Percentiles rank a stretch among this genome's conserved stretches.
Evolutionary conservation across 2,797 vertebrate species (phyloP).

Genomic region (Cichlasoma orientale): DNA sequence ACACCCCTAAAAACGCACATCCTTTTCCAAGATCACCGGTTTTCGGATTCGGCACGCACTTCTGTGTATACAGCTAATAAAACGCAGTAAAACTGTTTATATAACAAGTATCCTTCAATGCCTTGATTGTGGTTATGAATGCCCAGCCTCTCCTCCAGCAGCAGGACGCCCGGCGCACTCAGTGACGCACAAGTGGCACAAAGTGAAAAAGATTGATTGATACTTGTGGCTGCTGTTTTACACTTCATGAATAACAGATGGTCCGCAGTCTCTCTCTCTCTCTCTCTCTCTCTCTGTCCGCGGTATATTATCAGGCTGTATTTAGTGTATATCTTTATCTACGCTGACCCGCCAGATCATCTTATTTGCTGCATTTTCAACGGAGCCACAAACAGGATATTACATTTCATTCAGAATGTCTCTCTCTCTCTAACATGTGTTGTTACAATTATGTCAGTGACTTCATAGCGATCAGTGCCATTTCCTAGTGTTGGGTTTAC

Average conservation of each 20-base stretch:
- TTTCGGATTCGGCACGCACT: neutral
- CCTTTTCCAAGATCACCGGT: neutral
- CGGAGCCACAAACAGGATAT: conserved; percentile 48
- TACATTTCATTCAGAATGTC: conserved; percentile 2
- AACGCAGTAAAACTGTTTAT: neutral
- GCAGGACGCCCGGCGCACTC: conserved; percentile 48
- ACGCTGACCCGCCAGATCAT: conserved; percentile 6
- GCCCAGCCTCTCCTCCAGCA: conserved; percentile 27
- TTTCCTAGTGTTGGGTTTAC: neutral
- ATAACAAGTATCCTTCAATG: conserved; percentile 15
- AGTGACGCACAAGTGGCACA: conserved; percentile 70
- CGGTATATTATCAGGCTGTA: conserved; percentile 5
- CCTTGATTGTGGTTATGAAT: conserved; percentile 62
- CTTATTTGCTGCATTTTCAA: conserved; percentile 5
- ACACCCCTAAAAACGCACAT: neutral
- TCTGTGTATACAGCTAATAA: neutral
- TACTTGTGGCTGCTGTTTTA: conserved; percentile 48
- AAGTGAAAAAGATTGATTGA: conserved; percentile 60
- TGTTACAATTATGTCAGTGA: neutral
- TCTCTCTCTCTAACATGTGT: neutral
- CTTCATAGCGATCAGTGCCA: neutral
- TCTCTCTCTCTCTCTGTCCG: neutral
- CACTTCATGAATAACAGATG: conserved; percentile 62
- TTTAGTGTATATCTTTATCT: conserved; percentile 17
- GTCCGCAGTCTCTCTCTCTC: neutral